These are phyloP conservation scores for Chloroceryle aenea DNA, from an alignment of 2,113 vertebrate genomes.

Conservation along the genomic window DNA sequence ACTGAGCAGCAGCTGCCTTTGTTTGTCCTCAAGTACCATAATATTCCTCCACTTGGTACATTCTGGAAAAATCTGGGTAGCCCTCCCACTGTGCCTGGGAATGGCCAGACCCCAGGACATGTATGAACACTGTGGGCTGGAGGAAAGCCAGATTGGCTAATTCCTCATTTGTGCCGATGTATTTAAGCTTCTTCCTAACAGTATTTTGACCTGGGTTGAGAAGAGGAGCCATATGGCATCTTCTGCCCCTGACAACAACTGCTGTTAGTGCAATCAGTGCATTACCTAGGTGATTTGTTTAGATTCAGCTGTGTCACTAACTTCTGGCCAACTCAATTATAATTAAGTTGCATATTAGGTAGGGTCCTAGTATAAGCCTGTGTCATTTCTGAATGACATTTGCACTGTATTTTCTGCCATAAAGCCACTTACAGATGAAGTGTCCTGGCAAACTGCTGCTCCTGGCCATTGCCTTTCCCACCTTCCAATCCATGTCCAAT, in stretches of 20 bases:
- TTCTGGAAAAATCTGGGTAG: not conserved
- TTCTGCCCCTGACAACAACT: not conserved
- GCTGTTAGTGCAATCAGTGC: not conserved
- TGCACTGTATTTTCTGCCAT: not conserved
- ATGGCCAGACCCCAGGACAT: not conserved
- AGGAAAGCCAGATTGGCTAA: not conserved
- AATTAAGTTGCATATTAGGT: not conserved
- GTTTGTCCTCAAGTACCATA: not conserved
- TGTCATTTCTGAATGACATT: not conserved
- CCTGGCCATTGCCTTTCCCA: not conserved
- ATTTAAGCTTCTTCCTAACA: conserved; percentile 17
- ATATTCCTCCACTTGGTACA: not conserved
- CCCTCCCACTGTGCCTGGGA: not conserved
- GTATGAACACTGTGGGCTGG: not conserved
- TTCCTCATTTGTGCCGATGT: not conserved
- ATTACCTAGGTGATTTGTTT: conserved; percentile 18
- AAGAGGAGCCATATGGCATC: conserved; percentile 44
- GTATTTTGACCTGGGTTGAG: conserved; percentile 32
- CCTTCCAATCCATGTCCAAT: not conserved
- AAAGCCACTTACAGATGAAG: not conserved
- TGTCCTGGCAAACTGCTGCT: not conserved
- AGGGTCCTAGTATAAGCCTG: not conserved
- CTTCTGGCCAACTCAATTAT: conserved; percentile 8
- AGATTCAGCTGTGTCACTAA: conserved; percentile 8
- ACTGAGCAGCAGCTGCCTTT: not conserved